Percentiles rank a stretch among this genome's conserved stretches.
These are phyloP conservation scores for Vireo griseus DNA, from an alignment of 2,797 vertebrate species.

Conservation along the genomic window DNA sequence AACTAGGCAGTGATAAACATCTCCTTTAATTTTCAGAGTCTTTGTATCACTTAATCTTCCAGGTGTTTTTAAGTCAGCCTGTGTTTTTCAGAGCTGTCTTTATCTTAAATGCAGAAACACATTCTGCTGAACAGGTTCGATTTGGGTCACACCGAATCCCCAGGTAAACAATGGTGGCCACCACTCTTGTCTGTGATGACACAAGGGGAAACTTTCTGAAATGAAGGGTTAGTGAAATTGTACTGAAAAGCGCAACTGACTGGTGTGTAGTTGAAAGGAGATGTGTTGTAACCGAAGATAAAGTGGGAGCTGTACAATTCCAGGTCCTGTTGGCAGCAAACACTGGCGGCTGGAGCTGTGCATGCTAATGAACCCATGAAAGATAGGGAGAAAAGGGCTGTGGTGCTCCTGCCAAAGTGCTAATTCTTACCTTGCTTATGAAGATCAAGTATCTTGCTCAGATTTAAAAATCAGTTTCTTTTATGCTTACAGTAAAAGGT, in stretches of 20 bases:
- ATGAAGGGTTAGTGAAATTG: background rate
- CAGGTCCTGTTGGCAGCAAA: slow-evolving; percentile 67
- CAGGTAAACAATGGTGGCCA: background rate
- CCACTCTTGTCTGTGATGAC: background rate
- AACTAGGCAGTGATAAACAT: background rate
- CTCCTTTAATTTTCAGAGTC: background rate
- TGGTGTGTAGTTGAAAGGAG: slow-evolving; percentile 32
- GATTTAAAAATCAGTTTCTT: slow-evolving; percentile 43
- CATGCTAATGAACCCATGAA: slow-evolving; percentile 62
- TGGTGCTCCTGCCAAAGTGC: slow-evolving; percentile 15
- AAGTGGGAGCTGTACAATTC: slow-evolving; percentile 58
- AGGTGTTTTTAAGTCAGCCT: background rate
- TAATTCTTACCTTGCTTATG: slow-evolving; percentile 41
- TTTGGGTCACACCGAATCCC: background rate
- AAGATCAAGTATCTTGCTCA: slow-evolving; percentile 23
- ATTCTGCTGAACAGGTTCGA: background rate
- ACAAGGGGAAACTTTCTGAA: slow-evolving; percentile 21
- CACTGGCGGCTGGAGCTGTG: slow-evolving; percentile 14
- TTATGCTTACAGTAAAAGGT: slow-evolving; percentile 32
- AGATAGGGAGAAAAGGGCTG: slow-evolving; percentile 18
- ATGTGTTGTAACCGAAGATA: slow-evolving; percentile 56
- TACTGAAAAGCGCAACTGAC: background rate
- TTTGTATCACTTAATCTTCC: background rate
- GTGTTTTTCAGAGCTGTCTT: background rate
- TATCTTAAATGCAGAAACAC: slow-evolving; percentile 17